Base-by-base conservation (phyloP, 2,797 vertebrate species). In the Danio choprae region DNA sequence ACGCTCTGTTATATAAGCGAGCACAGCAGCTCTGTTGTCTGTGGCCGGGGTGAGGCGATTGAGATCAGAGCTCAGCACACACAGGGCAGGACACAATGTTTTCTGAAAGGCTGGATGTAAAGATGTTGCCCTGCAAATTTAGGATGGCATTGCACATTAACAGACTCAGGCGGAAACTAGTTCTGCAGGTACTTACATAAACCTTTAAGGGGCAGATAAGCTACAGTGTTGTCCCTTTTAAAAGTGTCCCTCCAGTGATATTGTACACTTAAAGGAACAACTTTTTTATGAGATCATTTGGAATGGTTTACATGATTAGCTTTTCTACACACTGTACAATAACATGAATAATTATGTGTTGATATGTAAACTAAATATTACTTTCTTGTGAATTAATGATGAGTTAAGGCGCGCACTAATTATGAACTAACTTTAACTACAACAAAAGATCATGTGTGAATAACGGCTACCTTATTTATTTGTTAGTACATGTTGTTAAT, bases 11-110 rank as follows among this genome's bases (percentile, higher is more conserved):
- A 48, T 11, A 10, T 77, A 48, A 68, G 50, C 15, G 38, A 67
- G 1, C 8, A 77, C 41, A 77, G 51, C 63, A 38, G 20, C 38
- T 29, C 75, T 44, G 40, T 77, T 77, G 75, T 69, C 44, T 69
- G 6, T 58, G 43, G 16, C 29, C 36, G 44, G 43, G 48, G 22
- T n/a, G 53, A 78, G 40, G 43, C 8, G 38, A 62, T 10, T 69
- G 65, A 69, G 55, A 55, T 70, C 65, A 78, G 41, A 68, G 22
- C 12, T 55, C 13, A n/a, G 16, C 9, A 65, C 20, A 44, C 48
- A 56, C 13, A 22, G 40, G 55, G 3, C 64, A 16, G 51, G 62
- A 53, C 60, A 65, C 38, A 65, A 68, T 38, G 41, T 58, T 65
- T 29, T 67, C 40, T 67, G 12, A 29, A 44, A 77, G 60, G 46